Base-by-base conservation (phyloP, 2,113 vertebrate species). In the Pedionomus torquatus region DNA sequence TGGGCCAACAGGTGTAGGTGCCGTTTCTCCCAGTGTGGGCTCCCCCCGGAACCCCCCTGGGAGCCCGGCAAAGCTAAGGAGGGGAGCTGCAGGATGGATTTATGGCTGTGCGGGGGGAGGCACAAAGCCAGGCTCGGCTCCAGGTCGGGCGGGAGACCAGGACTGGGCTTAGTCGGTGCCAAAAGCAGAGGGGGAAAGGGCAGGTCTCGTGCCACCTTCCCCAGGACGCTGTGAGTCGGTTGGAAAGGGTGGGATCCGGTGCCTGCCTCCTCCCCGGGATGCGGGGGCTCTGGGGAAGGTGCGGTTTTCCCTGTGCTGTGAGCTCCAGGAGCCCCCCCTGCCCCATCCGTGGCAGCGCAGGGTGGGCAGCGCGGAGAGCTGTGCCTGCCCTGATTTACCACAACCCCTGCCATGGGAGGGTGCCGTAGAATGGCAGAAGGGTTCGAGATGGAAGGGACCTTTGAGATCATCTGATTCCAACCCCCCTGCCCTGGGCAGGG, bases 91-190 rank as follows among this genome's bases (percentile, higher is more conserved):
- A 2, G 68, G 92, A 6, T 39, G 82, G 55, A 31, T 90, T 91
- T 35, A 0, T 5, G 65, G 64, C 77, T 0, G 26, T 7, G 81
- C 9, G 2, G 0, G 10, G 48, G 39, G 2, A 5, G 1, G 14
- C 57, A 5, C 26, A 26, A 16, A 39, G 76, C 82, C 19, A 6
- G 33, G 54, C 72, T 39, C 21, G 24, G 69, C 52, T 48, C 51
- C 0, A 51, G 43, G 43, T 78, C 14, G 5, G 44, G 60, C 68
- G 21, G 83, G 64, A 75, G 70, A 17, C 35, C 2, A 1, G 28
- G 25, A 6, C 18, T 2, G 30, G n/a, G n/a, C 15, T 7, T 13
- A 4, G 14, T 31, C 1, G 0, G 16, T 21, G n/a, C 51, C 4
- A 2, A n/a, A 37, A 54, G 48, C n/a, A 1, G 75, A 39, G 78